These are phyloP conservation scores for Musca vetustissima DNA, from an alignment of 1,140 invertebrate species.

Conservation along the genomic window DNA sequence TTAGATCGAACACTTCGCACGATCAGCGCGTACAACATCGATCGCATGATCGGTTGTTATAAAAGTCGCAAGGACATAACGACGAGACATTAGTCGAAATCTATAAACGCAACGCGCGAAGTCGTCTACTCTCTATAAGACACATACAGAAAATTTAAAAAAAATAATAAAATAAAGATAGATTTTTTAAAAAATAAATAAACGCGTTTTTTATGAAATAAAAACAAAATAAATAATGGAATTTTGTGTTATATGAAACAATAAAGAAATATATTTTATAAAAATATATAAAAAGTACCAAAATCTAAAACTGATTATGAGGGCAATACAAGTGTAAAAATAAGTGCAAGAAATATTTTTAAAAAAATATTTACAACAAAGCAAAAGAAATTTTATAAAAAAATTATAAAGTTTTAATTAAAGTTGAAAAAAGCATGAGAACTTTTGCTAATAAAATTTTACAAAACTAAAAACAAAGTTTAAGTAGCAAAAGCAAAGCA, in stretches of 20 bases:
- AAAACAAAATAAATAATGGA: background rate
- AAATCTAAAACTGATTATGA: background rate
- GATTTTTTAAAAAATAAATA: constrained; percentile 16
- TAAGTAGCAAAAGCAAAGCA: background rate
- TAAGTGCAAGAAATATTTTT: background rate
- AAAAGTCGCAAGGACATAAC: constrained; percentile 57
- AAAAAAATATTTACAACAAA: background rate
- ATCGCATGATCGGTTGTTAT: constrained; percentile 49
- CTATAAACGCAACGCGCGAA: constrained; percentile 56
- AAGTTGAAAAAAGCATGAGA: constrained; percentile 25
- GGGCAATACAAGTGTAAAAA: background rate
- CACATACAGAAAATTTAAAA: constrained; percentile 25
- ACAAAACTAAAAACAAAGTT: constrained; percentile 9
- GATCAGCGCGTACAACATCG: constrained; percentile 27
- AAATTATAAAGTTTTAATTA: background rate
- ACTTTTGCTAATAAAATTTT: constrained; percentile 7
- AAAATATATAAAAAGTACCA: background rate
- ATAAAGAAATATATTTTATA: background rate
- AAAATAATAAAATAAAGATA: constrained; percentile 19
- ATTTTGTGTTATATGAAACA: background rate
- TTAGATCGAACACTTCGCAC: constrained; percentile 29
- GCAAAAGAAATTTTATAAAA: constrained; percentile 13
- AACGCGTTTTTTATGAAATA: constrained; percentile 5
- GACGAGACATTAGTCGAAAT: constrained; percentile 55
- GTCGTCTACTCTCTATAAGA: constrained; percentile 40